Base-by-base conservation (phyloP, 2,888 invertebrate genomes). In the Campoplex nolae region DNA sequence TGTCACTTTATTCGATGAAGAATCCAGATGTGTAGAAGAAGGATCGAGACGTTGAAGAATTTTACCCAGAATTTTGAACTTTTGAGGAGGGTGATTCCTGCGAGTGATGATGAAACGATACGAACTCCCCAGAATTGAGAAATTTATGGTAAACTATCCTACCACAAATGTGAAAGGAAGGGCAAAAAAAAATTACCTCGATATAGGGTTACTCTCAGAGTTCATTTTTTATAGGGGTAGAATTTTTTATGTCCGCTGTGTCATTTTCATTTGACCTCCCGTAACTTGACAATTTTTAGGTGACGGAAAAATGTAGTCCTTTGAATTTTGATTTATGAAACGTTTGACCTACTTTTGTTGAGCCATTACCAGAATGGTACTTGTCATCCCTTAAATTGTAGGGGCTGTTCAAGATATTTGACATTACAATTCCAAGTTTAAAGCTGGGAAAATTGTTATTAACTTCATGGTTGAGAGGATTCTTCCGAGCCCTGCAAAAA, bases 1-100 rank as follows among this genome's bases (percentile, higher is more conserved):
- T 82, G 88, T 90, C 88, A 78, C 85, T 87, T 88, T 86, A 88
- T 85, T 86, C 87, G 87, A 77, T 78, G 85, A 83, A 83, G 56
- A 82, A 84, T 56, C 68, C 82, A 77, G 73, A 58, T 77, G 74
- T n/a, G 73, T 45, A 11, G 56, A 83, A 75, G 70, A 83, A 75
- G 70, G 13, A 45, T 13, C 32, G 48, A 42, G 74, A 51, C 58
- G 77, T 77, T 77, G 73, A 42, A 56, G 58, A 28, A 42, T 9
- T 70, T 42, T 68, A 23, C 68, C 42, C 16, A 18, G 65, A 67
- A 62, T 51, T 51, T 32, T 3, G 2, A 67, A 51, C 7, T 51
- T 51, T n/a, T 11, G 32, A 28, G 18, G 18, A 16, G 51, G 45
- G 65, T 28, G 54, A 16, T 32, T n/a, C 6, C 54, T 38, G 35